Percentiles rank a stretch among this genome's conserved stretches.
Conservation (phyloP, 2,797 vertebrate genomes). For the Monodelphis domestica region DNA sequence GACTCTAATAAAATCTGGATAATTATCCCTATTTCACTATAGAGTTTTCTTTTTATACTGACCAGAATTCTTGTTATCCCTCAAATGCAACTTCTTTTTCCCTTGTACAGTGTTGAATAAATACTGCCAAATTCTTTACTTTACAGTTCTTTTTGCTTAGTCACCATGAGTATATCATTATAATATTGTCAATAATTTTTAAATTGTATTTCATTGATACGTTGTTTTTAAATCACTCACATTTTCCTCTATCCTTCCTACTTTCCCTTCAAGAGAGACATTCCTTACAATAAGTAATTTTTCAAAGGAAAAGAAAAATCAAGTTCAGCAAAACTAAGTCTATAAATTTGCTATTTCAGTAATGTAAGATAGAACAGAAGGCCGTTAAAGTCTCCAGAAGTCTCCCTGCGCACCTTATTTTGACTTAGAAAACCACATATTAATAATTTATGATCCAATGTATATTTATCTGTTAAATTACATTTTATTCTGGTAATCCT, state of each 20-base stretch:
- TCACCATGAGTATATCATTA: neutral
- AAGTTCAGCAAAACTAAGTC: neutral
- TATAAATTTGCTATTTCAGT: neutral
- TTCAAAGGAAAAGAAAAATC: neutral
- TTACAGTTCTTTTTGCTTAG: constrained; percentile 39
- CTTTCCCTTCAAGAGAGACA: neutral
- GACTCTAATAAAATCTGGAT: constrained; percentile 40
- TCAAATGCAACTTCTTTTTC: constrained; percentile 8
- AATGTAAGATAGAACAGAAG: neutral
- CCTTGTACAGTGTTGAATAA: constrained; percentile 35
- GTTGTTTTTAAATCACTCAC: neutral
- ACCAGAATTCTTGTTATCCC: neutral
- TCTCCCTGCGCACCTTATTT: neutral
- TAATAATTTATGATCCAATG: neutral
- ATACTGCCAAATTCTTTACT: constrained; percentile 31
- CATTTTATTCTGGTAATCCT: neutral
- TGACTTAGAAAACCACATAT: neutral
- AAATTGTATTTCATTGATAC: neutral
- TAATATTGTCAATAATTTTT: constrained; percentile 22
- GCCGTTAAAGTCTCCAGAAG: neutral
- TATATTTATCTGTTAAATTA: neutral
- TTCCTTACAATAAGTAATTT: neutral
- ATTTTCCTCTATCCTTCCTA: neutral
- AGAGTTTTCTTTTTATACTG: neutral
- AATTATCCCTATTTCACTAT: neutral